Evolutionary conservation across 2,113 vertebrate genomes (phyloP), one percentile per base, ranked within the genome.

Genomic region (Salvelinus alpinus): DNA sequence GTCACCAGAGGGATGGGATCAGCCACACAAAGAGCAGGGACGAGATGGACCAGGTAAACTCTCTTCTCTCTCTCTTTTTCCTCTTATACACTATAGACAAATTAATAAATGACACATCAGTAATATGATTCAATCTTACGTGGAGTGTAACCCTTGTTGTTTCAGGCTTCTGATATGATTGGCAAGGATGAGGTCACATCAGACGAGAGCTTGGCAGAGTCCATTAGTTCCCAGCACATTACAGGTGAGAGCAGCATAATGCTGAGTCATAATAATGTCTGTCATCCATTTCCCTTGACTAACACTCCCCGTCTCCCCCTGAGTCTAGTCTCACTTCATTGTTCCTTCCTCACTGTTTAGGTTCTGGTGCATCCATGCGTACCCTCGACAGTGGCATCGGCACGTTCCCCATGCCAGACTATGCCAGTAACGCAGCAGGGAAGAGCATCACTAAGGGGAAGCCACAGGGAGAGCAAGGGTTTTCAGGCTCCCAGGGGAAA

Each of bases 351-450:
- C 34, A 24, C n/a, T 24, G 9, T 48, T 7, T 65, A 96, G 95
- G 90, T 59, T 96, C 95, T 12, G 91, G 94, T 64, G 95, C 94
- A 3, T 91, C 95, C 78, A 96, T 94, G 0, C 88, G 95, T 82
- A 96, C 95, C 0, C 86, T 96, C 84, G 95, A 96, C 92, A 96
- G 95, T 5, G 95, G 95, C 57, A 96, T 96, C 5, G 95, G 95
- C 9, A 96, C 95, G 59, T 96, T 96, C 78, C 95, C 95, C 0
- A 94, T 95, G 7, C 95, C 95, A 0, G 95, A 96, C 78, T 94
- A 95, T 3, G 92, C 89, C 1, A 88, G 85, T 5, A 93, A 94
- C 7, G 87, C 89, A 18, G 92, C 94, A 2, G 88, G 90, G 72
- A 96, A 95, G 81, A 94, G 90, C 69, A 84, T 92, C 75, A 93